Percentiles rank a stretch among this genome's conserved stretches.
phyloP scores from a whole-genome alignment of 2,797 vertebrate species.

The Chrysocyon brachyurus region DNA sequence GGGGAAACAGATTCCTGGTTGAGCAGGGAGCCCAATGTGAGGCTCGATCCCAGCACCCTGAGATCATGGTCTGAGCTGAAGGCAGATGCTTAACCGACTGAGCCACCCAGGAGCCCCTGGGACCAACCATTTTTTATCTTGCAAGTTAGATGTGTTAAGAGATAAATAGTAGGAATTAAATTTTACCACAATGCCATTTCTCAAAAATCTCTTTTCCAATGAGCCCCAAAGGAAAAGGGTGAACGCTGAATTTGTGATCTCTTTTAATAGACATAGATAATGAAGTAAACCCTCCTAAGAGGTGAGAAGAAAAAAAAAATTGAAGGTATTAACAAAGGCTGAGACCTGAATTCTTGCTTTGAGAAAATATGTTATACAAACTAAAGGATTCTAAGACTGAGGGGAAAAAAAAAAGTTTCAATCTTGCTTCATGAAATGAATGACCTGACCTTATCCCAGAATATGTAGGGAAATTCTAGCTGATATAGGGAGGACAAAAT shows the following conservation, averaged over 20 bases:
- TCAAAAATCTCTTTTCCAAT: neutral
- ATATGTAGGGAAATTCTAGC: neutral
- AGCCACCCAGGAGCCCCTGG: neutral
- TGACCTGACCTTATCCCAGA: neutral
- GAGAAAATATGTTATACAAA: neutral
- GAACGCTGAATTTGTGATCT: neutral
- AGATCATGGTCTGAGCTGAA: neutral
- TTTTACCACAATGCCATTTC: neutral
- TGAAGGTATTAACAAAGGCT: neutral
- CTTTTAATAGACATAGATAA: neutral
- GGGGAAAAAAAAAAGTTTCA: neutral
- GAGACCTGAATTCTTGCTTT: neutral
- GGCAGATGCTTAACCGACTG: neutral
- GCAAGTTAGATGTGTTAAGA: neutral
- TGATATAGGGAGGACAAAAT: neutral
- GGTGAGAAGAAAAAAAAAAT: neutral
- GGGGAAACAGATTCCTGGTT: neutral
- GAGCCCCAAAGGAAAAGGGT: neutral
- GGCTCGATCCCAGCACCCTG: neutral
- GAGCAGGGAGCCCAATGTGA: neutral
- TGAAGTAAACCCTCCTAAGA: neutral
- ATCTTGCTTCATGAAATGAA: conserved; percentile 51
- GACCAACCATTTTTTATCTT: neutral
- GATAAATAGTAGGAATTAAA: neutral
- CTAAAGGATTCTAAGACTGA: neutral